Evolutionary conservation across 2,113 vertebrate species (phyloP).

Genomic region (Eulemur macaco): DNA sequence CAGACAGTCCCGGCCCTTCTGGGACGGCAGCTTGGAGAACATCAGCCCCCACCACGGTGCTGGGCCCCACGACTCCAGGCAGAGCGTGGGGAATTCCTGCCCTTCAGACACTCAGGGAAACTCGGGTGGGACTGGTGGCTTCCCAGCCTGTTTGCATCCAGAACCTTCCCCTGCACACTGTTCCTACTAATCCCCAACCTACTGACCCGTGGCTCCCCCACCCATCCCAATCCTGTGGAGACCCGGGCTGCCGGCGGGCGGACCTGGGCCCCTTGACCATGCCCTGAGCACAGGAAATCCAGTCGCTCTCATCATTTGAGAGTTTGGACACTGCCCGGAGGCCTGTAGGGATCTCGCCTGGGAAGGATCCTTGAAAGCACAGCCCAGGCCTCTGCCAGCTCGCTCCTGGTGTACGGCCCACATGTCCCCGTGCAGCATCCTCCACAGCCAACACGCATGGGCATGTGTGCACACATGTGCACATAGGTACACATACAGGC

Average conservation of each 20-base stretch:
- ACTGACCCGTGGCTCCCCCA: too few species aligned
- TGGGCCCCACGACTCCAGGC: background rate
- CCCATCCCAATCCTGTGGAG: fast-evolving
- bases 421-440: background rate
- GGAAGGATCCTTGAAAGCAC: background rate
- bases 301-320: fast-evolving
- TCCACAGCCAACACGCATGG: background rate
- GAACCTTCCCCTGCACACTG: background rate
- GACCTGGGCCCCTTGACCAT: background rate
- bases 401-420: fast-evolving
- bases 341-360: background rate
- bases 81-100: background rate
- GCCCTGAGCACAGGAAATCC: too few species aligned
- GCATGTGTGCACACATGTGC: background rate
- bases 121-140: background rate
- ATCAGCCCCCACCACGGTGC: fast-evolving
- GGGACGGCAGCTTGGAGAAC: background rate
- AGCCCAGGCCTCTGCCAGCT: too few species aligned
- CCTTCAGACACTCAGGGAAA: background rate
- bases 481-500: too few species aligned
- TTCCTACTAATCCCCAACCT: background rate
- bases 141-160: background rate
- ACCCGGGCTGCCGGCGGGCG: background rate
- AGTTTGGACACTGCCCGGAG: background rate
- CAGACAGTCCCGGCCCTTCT: too few species aligned